phyloP scores from a whole-genome alignment of 2,797 vertebrate genomes.

The Psittacula echo region DNA sequence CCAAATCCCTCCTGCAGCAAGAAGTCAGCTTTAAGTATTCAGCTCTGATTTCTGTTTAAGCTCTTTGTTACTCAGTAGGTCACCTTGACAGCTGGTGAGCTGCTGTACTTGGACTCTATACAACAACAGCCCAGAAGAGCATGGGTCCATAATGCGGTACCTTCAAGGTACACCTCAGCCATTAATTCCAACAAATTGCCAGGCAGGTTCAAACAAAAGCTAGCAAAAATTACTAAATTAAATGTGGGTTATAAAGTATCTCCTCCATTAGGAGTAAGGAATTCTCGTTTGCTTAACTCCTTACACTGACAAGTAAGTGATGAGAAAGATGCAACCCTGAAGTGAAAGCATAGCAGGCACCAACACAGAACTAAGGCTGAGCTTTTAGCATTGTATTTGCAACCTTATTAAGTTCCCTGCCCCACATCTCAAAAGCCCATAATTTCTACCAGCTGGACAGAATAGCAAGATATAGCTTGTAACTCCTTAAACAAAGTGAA shows the following conservation, averaged over 20 bases:
- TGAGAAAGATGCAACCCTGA: background rate
- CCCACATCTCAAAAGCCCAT: background rate
- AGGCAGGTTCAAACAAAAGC: background rate
- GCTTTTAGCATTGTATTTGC: background rate
- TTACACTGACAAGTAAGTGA: background rate
- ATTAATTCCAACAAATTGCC: background rate
- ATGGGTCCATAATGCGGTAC: background rate
- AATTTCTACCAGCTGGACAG: background rate
- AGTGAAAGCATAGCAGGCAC: background rate
- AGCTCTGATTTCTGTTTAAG: background rate
- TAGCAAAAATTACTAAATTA: background rate
- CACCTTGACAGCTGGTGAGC: background rate
- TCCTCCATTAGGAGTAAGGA: background rate
- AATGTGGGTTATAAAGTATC: background rate
- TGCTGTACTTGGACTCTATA: background rate
- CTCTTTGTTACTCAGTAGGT: background rate
- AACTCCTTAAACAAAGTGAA: background rate
- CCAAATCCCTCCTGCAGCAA: background rate
- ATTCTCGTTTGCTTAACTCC: background rate
- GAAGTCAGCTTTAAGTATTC: background rate
- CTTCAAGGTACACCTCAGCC: background rate
- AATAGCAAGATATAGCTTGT: background rate
- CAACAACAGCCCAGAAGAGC: background rate
- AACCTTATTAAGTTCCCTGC: background rate
- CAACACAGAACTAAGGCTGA: background rate